Percentiles rank a stretch among this genome's conserved stretches.
Evolutionary conservation across 2,797 vertebrate genomes (phyloP).

Genomic region (Onychomys torridus): DNA sequence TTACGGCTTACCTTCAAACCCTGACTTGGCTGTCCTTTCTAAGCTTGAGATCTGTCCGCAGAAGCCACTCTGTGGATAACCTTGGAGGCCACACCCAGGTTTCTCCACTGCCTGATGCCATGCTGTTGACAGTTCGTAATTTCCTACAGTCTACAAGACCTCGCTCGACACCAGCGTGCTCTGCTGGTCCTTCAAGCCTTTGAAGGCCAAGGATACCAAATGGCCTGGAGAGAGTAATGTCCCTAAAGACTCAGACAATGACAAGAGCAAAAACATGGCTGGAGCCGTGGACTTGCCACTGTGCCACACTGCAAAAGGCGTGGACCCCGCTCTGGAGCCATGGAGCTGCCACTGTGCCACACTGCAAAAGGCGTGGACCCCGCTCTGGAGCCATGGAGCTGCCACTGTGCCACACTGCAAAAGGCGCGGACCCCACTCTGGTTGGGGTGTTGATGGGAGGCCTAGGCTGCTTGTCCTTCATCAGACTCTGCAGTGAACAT

Average conservation of each 20-base stretch:
- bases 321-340: too few species aligned
- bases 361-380: not conserved
- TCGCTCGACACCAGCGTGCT: not conserved
- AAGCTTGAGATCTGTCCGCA: not conserved
- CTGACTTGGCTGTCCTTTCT: not conserved
- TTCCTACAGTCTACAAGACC: not conserved
- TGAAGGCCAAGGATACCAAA: not conserved
- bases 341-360: not conserved
- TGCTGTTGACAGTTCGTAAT: not conserved
- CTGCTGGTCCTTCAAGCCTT: not conserved
- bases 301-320: not conserved
- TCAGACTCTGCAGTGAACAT: not conserved
- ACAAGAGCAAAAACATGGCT: not conserved
- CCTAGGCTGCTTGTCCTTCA: not conserved
- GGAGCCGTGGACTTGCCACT: not conserved
- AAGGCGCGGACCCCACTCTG: too few species aligned
- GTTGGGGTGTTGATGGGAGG: not conserved
- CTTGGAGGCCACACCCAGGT: not conserved
- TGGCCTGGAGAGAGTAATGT: not conserved
- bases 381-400: too few species aligned
- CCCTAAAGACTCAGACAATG: not conserved
- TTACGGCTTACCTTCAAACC: not conserved
- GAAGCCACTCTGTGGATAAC: not conserved
- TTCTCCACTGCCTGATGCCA: not conserved
- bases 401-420: not conserved